Evolutionary conservation across 2,113 vertebrate genomes (phyloP), one percentile per base, ranked within the genome.

Genomic region (Gopherus evgoodei): DNA sequence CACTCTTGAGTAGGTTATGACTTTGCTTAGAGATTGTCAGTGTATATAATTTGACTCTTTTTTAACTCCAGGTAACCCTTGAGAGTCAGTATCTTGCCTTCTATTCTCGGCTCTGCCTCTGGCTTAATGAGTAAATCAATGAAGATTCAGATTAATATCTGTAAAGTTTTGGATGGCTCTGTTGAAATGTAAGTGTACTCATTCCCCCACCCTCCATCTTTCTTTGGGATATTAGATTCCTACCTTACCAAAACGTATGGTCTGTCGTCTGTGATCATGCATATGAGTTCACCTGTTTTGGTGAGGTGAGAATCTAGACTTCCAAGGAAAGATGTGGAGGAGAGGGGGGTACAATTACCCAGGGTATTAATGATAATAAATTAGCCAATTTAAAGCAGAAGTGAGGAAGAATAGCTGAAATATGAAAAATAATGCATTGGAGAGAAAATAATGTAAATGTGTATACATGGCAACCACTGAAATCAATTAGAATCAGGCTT

Each of bases 171-270:
- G 91, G 8, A 65, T n/a, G 42, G 44, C 11, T 19, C 49, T 95
- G 85, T 31, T 90, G 84, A 87, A 88, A 85, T 47, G 7, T 17
- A 25, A 87, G 38, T 91, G 56, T 72, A 13, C 49, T 1, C 35
- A 29, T 62, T 59, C 81, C 93, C 80, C 49, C 91, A 49, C 62
- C 89, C 91, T 69, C 44, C 89, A 52, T 72, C 91, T 94, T 91
- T 84, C 76, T n/a, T 25, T 76, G 38, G 38, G n/a, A 44, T 76
- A 69, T 52, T 47, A 3, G 8, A 14, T 87, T 81, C 19, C 81
- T 69, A 2, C 91, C 35, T 93, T 76, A 57, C 22, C 81, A 90
- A 90, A 65, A 49, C 31, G 81, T 11, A 56, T 65, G 31, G 31
- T 19, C 35, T 65, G 16, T 17, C n/a, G 16, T n/a, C 31, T 16